phyloP scores from a whole-genome alignment of 2,888 invertebrate genomes.

The Aphidius colemani region DNA sequence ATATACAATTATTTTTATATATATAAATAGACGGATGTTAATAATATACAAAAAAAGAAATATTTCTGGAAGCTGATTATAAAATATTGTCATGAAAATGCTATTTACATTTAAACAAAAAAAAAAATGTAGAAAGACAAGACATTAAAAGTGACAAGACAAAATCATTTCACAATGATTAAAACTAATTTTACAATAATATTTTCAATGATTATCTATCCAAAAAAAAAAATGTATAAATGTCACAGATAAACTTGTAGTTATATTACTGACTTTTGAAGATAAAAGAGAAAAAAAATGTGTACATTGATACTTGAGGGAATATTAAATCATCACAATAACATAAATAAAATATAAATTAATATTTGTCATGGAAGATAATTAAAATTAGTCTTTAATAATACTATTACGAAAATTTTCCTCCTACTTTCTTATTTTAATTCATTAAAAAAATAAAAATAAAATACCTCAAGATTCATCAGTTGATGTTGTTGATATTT shows the following conservation, averaged over 20 bases:
- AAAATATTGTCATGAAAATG: not conserved
- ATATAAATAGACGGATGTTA: too few species aligned
- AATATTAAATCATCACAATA: not conserved
- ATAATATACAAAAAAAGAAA: too few species aligned
- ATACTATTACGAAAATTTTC: constrained; percentile 9
- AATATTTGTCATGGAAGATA: constrained; percentile 15
- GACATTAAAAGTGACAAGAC: too few species aligned
- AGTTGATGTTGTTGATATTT: constrained; percentile 68
- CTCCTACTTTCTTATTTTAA: not conserved
- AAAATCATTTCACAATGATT: not conserved
- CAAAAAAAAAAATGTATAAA: too few species aligned
- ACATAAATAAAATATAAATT: constrained; percentile 2
- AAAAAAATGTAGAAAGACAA: not conserved
- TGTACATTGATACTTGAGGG: not conserved
- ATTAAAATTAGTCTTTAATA: constrained; percentile 11
- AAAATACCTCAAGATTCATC: constrained; percentile 58
- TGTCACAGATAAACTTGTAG: not conserved
- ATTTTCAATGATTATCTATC: not conserved
- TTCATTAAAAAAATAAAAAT: not conserved
- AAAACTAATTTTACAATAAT: not conserved
- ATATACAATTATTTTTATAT: too few species aligned
- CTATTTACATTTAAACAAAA: not conserved
- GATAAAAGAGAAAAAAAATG: too few species aligned
- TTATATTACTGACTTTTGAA: too few species aligned
- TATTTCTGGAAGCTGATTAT: too few species aligned